Percentiles rank a stretch among this genome's conserved stretches.
Conservation (phyloP, 1,140 invertebrate species). For the Zaprionus capensis region DNA sequence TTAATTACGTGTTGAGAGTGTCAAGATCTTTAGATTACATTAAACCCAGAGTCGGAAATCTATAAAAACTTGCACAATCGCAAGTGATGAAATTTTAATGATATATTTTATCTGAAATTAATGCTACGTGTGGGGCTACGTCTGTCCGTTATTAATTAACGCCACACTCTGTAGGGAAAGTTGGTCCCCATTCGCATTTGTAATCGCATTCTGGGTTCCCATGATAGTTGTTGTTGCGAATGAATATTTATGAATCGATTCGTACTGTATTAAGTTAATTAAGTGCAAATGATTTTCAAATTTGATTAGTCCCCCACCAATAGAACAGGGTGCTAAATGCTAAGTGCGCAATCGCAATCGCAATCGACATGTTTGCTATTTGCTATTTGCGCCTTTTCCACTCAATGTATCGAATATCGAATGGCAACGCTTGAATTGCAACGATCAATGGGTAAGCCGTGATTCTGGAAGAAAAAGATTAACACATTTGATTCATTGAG, state of each 20-base stretch:
- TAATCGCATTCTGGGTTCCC: conserved; percentile 45
- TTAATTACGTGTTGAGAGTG: conserved; percentile 3
- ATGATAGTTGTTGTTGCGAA: conserved; percentile 38
- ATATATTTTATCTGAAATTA: conserved; percentile 61
- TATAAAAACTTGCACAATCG: conserved; percentile 23
- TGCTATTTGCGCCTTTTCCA: neutral
- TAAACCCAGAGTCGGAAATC: neutral
- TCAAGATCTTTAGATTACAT: conserved; percentile 4
- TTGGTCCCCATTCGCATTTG: conserved; percentile 18
- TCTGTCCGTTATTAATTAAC: conserved; percentile 56
- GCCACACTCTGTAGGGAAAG: conserved; percentile 49
- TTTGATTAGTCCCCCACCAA: conserved; percentile 8
- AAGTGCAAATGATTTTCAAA: conserved; percentile 51
- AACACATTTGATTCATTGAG: neutral
- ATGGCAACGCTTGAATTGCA: neutral
- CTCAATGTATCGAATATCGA: neutral
- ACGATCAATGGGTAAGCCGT: neutral
- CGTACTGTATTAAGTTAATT: conserved; percentile 51
- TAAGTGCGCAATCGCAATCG: conserved; percentile 39
- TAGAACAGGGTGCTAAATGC: conserved; percentile 20
- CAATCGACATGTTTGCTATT: conserved; percentile 8
- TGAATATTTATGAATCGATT: conserved; percentile 64
- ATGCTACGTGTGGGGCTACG: conserved; percentile 24
- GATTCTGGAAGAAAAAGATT: neutral
- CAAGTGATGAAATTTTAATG: conserved; percentile 31